Conservation (phyloP, 2,113 vertebrate species). For the Pluvialis apricaria region DNA sequence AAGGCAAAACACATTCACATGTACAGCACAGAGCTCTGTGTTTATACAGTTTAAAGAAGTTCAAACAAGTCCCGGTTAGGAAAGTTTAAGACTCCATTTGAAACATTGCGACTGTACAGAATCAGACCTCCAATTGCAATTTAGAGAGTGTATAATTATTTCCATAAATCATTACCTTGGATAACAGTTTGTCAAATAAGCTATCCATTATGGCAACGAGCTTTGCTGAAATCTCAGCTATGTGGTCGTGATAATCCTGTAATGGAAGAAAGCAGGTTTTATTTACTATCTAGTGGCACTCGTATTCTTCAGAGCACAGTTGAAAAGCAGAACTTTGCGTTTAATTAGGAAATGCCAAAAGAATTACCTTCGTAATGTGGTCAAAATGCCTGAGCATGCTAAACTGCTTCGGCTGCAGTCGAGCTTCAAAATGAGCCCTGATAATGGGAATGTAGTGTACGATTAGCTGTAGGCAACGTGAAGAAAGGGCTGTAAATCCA, state of each 20-base stretch:
- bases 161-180: constrained; percentile 82
- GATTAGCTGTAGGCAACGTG: constrained; percentile 95
- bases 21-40: background rate
- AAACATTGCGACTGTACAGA: background rate
- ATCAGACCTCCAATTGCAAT: background rate
- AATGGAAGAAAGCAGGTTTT: constrained; percentile 63
- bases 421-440: constrained; percentile 91
- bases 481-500: constrained; percentile 84
- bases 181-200: constrained; percentile 93
- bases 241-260: constrained; percentile 97
- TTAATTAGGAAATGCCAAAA: constrained; percentile 7
- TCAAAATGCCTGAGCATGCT: constrained; percentile 94
- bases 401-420: constrained; percentile 92
- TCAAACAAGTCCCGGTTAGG: background rate
- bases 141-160: constrained; percentile 6
- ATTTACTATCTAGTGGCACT: constrained; percentile 1
- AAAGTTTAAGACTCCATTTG: background rate
- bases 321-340: background rate
- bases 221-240: constrained; percentile 94
- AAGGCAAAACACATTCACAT: background rate
- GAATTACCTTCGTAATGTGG: constrained; percentile 96
- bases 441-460: constrained; percentile 96
- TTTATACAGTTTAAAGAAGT: background rate
- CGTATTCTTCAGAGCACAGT: background rate
- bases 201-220: constrained; percentile 99